Base-by-base conservation (phyloP, 1,140 invertebrate genomes). In the Mizuhopecten yessoensis region DNA sequence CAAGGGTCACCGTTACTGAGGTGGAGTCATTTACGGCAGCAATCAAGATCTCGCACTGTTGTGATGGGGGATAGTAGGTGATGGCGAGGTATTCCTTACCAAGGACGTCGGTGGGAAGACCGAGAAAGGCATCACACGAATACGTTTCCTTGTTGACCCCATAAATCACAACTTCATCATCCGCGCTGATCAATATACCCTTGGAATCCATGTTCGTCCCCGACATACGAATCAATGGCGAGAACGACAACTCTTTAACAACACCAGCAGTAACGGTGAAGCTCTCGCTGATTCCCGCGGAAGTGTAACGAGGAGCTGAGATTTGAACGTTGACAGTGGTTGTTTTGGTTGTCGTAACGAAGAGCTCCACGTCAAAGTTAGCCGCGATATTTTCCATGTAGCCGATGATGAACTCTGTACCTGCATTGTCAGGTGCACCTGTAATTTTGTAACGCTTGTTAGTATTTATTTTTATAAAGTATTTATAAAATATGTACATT, bases 31-130 rank as follows among this genome's bases (percentile, higher is more conserved):
- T 29, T 33, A 34, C 87, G 20, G 88, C 91, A 34, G 87, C 91
- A 33, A 92, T 87, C 17, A 75, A 39, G n/a, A 92, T 42, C 49
- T 92, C 87, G 17, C 90, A 34, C 17, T 92, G 34, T 87, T 90
- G 86, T 20, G 57, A 36, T n/a, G 93, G 87, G 9, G 93, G 93
- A 13, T 89, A 88, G 86, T 94, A 95, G 0, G 92, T 91, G 15
- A 95, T 90, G 23, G 91, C 88, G n/a, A 86, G 90, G 29, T 92
- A 92, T 34, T 90, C 87, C 17, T 39, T 92, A 9, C 91, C 91
- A 34, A 92, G 34, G 29, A 88, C 89, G 57, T 92, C 91, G 15
- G 91, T 92, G 57, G 57, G 57, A 29, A 90, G 33, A 33, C 89
- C 89, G 9, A 92, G 45, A 86, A 90, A 92, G 34, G 86, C 91